Evolutionary conservation across 2,888 invertebrate species (phyloP), one percentile per base, ranked within the genome.

Genomic region (Coleophora flavipennella): DNA sequence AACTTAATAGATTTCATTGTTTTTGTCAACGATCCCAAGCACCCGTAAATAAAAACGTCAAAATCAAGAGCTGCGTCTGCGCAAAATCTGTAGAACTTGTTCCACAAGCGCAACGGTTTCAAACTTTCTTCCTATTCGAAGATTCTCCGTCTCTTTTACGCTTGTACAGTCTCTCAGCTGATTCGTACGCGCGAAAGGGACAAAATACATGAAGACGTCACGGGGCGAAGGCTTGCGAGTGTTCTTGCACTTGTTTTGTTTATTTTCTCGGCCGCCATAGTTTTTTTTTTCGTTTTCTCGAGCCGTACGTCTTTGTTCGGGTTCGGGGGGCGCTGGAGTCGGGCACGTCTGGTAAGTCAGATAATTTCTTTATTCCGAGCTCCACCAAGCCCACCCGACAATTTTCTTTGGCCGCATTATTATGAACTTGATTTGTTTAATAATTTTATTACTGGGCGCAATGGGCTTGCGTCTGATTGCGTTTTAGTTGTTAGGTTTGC

Each of bases 401-500:
- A 84, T 84, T 81, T 83, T 79, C 79, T 79, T 73, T 57, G 51
- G 67, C 72, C 64, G 66, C 76, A 67, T 77, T 80, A 81, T 81
- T 80, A 81, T 77, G 78, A 76, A 68, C 68, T 81, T 83, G 80
- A 83, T 83, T 83, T 81, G 81, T 77, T 80, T 83, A 84, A 83
- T 84, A 83, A 83, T 84, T 83, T 83, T 83, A 84, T 84, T 83
- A 83, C 77, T 59, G 68, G 57, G 58, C 59, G 68, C 69, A 67
- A n/a, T 36, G 38, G 33, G 40, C 35, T 11, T 40, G 40, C 32
- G 40, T 31, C 31, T 14, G 47, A 50, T 63, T 57, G 63, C 63
- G 62, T 68, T 70, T 65, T 63, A 65, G 69, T 70, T 59, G 52
- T 60, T 58, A 55, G 57, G 52, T 63, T 63, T 62, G 58, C 57